Base-by-base conservation (phyloP, 2,113 vertebrate genomes). In the Craseonycteris thonglongyai region DNA sequence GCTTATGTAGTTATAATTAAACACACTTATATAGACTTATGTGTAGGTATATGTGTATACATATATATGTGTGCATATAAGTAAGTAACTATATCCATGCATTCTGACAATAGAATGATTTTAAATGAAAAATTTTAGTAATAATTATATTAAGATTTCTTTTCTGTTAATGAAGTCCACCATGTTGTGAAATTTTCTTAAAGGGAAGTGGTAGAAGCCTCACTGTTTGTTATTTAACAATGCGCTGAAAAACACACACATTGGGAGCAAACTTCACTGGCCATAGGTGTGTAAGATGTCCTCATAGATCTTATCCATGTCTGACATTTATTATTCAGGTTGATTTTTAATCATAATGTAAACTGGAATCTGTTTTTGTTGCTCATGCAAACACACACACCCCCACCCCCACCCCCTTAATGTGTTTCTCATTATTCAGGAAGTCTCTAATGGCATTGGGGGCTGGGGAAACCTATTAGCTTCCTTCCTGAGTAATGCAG, bases 401-500 rank as follows among this genome's bases (percentile, higher is more conserved):
- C 97, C 88, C 12, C 47, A 49, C 49, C 2, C 28, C 30, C 10
- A 21, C 7, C 35, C 19, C 6, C 95, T 98, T 98, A 97, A 98
- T 97, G 95, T 97, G 92, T 97, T 98, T 97, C 97, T 98, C 96
- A 95, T 98, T 97, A 97, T 98, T 98, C 99, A 99, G 99, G 99
- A 99, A 99, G 98, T 98, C 97, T 98, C 98, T 99, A 99, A 99
- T 99, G 98, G 98, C 72, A 86, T 98, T 98, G 97, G 98, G 98
- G 98, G 98, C 12, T 98, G 97, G 97, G 98, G 98, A 98, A 98
- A 94, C 95, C 98, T 98, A 98, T 97, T 97, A 98, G 97, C 97
- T 98, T 99, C 98, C 98, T 99, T 98, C 98, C 98, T 98, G 98
- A 98, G 97, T 97, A 97, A 98, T 98, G 97, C 97, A 98, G 98